Evolutionary conservation across 2,888 invertebrate species (phyloP), one percentile per base, ranked within the genome.

Genomic region (Macrosoma leucophasiata): DNA sequence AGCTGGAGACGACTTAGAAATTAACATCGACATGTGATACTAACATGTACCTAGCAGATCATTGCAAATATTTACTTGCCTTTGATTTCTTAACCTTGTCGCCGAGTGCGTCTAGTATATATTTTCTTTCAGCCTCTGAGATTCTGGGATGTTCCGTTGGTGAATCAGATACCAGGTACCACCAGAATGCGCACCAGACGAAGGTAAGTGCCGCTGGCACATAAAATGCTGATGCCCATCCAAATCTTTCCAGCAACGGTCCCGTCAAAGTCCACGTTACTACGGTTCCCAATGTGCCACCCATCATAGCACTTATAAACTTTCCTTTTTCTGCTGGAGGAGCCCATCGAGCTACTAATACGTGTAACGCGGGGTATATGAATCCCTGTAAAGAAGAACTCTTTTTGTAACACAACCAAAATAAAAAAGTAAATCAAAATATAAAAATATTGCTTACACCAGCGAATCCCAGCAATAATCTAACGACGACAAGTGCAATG

Each of bases 251-350:
- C 33, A 91, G 88, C 0, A 91, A 76, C 0, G 85, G 65, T 2
- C 91, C 91, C 15, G 90, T 86, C 2, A 91, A 61, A 0, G 90
- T 90, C 86, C 90, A 91, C 0, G 91, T 89, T 1, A 90, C 69
- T 1, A 91, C 88, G 0, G 91, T 91, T 2, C 90, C 91, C 32
- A 92, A 81, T 0, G 91, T 90, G 3, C 91, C 91, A 7, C 91
- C 91, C 85, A 91, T 88, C 52, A 91, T 75, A 0, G 91, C 87
- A 50, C 90, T 89, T 1, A 91, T 81, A 55, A 92, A 91, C 56
- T 91, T 89, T 5, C 91, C 89, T 58, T 89, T 91, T 58, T 92
- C 91, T n/a, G 87, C 84, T 1, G 91, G 91, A 0, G 92, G 91
- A 0, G 90, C 86, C 92, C 92, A 92, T 52, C 87, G 85, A 0